Conservation (phyloP, 2,797 vertebrate genomes). For the Peromyscus melanophrys region DNA sequence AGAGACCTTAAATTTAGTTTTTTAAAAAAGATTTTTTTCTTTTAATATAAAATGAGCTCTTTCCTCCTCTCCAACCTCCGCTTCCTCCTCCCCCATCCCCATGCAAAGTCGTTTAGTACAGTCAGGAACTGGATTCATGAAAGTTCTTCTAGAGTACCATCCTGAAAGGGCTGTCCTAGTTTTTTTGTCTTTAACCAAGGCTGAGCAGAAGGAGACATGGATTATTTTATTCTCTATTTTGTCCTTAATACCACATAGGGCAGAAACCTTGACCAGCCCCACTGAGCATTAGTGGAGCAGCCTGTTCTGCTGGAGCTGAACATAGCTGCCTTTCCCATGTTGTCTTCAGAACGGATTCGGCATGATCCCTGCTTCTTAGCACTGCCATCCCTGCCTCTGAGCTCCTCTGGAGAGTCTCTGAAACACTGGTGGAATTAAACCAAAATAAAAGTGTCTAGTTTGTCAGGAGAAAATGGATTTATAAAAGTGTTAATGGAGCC, state of each 20-base stretch:
- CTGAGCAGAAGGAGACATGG: neutral
- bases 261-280: neutral
- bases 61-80: no score
- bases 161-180: neutral
- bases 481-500: neutral
- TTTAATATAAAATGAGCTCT: neutral
- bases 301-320: no score
- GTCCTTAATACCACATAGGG: neutral
- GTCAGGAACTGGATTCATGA: neutral
- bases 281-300: neutral
- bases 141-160: neutral
- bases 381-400: neutral
- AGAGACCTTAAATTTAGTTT: neutral
- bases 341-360: neutral
- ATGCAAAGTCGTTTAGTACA: neutral
- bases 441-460: neutral
- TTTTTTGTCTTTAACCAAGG: neutral
- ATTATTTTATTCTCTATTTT: neutral
- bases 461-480: neutral
- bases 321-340: no score
- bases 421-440: neutral
- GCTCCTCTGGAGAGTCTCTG: neutral
- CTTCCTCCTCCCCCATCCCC: neutral
- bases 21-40: neutral
- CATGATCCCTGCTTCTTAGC: neutral